phyloP scores from a whole-genome alignment of 2,113 vertebrate genomes.

The Mola mola region DNA sequence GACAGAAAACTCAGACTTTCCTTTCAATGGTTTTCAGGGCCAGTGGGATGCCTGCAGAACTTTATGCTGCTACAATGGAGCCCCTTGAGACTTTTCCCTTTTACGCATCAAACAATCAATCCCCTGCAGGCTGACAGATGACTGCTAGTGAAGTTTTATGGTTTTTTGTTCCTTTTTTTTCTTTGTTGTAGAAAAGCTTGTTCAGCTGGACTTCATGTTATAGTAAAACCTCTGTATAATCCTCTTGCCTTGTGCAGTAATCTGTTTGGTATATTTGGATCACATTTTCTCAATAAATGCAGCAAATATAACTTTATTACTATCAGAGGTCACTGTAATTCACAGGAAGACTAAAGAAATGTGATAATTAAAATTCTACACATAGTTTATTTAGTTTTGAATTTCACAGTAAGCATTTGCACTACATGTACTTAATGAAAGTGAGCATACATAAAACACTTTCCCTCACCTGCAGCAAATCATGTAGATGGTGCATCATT shows the following conservation, averaged over 20 bases:
- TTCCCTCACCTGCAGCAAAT: background rate
- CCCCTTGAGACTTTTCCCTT: background rate
- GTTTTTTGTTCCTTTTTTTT: too few relatives aligned
- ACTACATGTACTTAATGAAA: background rate
- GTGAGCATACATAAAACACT: background rate
- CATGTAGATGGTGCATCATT: background rate
- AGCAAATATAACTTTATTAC: too few relatives aligned
- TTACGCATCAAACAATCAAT: background rate
- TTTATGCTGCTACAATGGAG: background rate
- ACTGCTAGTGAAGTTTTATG: background rate
- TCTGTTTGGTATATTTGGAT: too few relatives aligned
- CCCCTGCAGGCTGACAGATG: background rate
- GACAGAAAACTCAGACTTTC: background rate
- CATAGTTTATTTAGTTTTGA: too few relatives aligned
- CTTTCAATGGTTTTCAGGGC: background rate
- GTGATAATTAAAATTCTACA: too few relatives aligned
- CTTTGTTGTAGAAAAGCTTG: too few relatives aligned
- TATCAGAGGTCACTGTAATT: too few relatives aligned
- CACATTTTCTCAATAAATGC: too few relatives aligned
- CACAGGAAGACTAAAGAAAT: background rate
- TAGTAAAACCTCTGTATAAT: too few relatives aligned
- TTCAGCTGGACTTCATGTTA: too few relatives aligned
- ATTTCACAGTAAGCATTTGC: background rate
- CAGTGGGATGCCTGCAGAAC: background rate
- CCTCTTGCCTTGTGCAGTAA: too few relatives aligned